These are phyloP conservation scores for Brachionus angularis DNA, from an alignment of 1,140 invertebrate species.

Conservation along the genomic window DNA sequence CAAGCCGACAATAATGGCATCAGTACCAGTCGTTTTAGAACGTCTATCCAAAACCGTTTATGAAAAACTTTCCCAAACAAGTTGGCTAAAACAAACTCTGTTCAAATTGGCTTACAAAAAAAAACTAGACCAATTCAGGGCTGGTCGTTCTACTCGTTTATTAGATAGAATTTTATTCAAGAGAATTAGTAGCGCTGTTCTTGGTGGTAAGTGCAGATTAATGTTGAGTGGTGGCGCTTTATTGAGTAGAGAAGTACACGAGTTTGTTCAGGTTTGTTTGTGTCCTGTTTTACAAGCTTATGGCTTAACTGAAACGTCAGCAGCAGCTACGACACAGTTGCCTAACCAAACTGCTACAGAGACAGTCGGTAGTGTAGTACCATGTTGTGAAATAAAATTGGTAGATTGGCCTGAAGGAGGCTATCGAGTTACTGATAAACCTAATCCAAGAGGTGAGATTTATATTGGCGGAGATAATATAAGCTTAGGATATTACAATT, in stretches of 20 bases:
- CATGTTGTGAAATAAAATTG: constrained; percentile 77
- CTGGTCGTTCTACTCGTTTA: neutral
- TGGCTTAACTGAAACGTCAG: constrained; percentile 92
- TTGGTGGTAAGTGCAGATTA: constrained; percentile 80
- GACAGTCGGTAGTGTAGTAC: constrained; percentile 80
- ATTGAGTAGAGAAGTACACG: constrained; percentile 85
- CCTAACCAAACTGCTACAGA: constrained; percentile 70
- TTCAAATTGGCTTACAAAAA: constrained; percentile 74
- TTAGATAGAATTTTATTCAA: constrained; percentile 28
- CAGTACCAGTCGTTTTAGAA: constrained; percentile 91
- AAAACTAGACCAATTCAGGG: constrained; percentile 53
- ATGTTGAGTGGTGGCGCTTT: constrained; percentile 89
- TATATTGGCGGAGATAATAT: constrained; percentile 83
- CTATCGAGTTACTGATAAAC: constrained; percentile 81
- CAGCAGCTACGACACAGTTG: constrained; percentile 83
- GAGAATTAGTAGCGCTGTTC: constrained; percentile 1
- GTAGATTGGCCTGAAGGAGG: constrained; percentile 90
- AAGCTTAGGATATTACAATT: constrained; percentile 85
- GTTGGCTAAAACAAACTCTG: constrained; percentile 70
- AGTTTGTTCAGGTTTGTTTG: constrained; percentile 86
- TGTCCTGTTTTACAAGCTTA: constrained; percentile 86
- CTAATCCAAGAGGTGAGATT: constrained; percentile 85
- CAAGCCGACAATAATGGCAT: constrained; percentile 84
- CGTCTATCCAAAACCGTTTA: constrained; percentile 89
- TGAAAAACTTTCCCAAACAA: constrained; percentile 77